A percentile compares a stretch with the other conserved stretches of the same genome.
Conservation (phyloP, 2,113 vertebrate genomes). For the Corythoichthys intestinalis region DNA sequence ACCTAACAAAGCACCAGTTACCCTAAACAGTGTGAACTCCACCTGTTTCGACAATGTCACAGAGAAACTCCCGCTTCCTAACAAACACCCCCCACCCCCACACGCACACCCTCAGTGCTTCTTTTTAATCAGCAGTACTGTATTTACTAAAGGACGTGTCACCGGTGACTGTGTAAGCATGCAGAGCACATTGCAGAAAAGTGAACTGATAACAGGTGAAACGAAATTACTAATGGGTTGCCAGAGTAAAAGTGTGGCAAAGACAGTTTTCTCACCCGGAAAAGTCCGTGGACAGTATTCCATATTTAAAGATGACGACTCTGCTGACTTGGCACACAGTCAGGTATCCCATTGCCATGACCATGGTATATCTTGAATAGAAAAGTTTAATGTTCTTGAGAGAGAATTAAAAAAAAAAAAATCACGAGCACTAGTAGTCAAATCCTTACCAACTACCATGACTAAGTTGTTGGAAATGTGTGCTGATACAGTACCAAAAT, state of each 20-base stretch:
- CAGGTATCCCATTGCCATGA: slow-evolving; percentile 72
- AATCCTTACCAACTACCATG: neutral
- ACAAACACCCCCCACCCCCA: neutral
- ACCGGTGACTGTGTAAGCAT: neutral
- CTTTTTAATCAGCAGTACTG: slow-evolving; percentile 32
- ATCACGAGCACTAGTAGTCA: neutral
- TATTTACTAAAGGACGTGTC: slow-evolving; percentile 43
- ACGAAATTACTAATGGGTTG: slow-evolving; percentile 11
- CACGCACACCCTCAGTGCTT: neutral
- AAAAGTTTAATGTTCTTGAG: neutral
- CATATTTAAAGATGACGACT: slow-evolving; percentile 76
- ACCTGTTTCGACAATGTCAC: slow-evolving; percentile 7
- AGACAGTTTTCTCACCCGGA: slow-evolving; percentile 69
- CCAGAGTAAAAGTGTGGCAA: slow-evolving; percentile 13
- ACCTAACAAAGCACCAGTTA: slow-evolving; percentile 12
- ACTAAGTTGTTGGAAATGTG: neutral
- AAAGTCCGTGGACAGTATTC: slow-evolving; percentile 76
- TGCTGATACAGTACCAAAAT: no score
- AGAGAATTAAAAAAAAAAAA: neutral
- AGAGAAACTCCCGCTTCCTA: neutral
- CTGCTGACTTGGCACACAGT: slow-evolving; percentile 71
- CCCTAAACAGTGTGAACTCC: neutral
- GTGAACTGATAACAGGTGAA: slow-evolving; percentile 26
- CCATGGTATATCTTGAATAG: slow-evolving; percentile 68
- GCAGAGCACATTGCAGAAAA: neutral